Evolutionary conservation across 2,888 invertebrate genomes (phyloP).

Genomic region (Ethmia dodecea): DNA sequence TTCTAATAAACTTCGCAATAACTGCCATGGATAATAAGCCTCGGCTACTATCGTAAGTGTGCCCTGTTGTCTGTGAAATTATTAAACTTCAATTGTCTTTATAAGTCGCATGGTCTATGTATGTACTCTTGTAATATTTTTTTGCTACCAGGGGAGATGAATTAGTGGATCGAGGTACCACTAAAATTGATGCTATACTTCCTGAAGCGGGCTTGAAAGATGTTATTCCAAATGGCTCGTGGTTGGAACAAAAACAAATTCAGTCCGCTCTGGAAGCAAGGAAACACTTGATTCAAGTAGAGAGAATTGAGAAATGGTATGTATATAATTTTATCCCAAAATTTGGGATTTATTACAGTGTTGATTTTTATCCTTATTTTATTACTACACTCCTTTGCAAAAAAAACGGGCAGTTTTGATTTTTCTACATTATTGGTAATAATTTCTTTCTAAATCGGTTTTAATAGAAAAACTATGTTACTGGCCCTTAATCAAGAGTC

Average conservation of each 20-base stretch:
- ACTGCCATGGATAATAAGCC: slow-evolving; percentile 28
- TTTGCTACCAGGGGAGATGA: slow-evolving; percentile 47
- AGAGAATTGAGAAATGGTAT: slow-evolving; percentile 77
- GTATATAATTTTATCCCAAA: slow-evolving; percentile 9
- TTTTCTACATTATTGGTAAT: too few species aligned
- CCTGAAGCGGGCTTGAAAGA: slow-evolving; percentile 76
- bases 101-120: not conserved
- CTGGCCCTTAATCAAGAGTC: too few species aligned
- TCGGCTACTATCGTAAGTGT: slow-evolving; percentile 44
- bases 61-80: slow-evolving; percentile 1
- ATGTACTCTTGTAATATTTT: not conserved
- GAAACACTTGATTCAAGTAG: slow-evolving; percentile 69
- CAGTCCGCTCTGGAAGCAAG: slow-evolving; percentile 73
- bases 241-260: slow-evolving; percentile 79
- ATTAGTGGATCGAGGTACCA: slow-evolving; percentile 51
- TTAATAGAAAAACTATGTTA: too few species aligned
- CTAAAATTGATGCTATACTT: slow-evolving; percentile 58
- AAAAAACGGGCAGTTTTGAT: too few species aligned
- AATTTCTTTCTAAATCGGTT: too few species aligned
- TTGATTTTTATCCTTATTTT: not conserved
- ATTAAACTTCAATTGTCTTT: not conserved
- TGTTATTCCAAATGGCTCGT: slow-evolving; percentile 71
- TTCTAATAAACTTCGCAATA: not conserved
- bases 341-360: too few species aligned
- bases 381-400: too few species aligned